Conservation (phyloP, 2,797 vertebrate genomes). For the Mormyrops attenuatus region DNA sequence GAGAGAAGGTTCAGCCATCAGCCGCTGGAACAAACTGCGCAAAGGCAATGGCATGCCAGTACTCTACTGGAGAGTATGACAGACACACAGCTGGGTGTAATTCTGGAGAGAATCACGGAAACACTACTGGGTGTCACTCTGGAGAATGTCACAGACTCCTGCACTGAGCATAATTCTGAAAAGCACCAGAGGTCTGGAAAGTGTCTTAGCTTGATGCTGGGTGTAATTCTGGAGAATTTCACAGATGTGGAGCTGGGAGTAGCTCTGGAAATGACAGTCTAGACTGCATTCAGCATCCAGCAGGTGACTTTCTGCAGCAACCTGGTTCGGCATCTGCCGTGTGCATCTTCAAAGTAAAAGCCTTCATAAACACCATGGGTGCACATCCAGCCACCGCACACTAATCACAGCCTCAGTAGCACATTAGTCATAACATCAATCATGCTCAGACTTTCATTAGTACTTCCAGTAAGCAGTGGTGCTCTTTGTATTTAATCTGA, state of each 20-base stretch:
- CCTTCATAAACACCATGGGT: neutral
- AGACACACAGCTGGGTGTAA: neutral
- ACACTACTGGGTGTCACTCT: neutral
- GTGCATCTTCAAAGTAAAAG: neutral
- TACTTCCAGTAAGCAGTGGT: neutral
- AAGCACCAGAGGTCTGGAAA: neutral
- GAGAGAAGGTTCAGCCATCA: neutral
- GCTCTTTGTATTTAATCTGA: conserved; percentile 1
- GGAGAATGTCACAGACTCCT: neutral
- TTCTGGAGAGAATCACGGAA: neutral
- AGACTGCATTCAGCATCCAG: neutral
- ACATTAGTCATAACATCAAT: conserved; percentile 7
- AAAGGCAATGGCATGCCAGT: neutral
- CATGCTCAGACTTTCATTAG: conserved; percentile 9
- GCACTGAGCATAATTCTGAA: neutral
- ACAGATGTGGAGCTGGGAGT: neutral
- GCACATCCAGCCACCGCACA: neutral
- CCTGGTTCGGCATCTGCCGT: neutral
- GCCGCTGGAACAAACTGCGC: neutral
- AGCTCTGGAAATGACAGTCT: neutral
- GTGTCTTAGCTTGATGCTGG: neutral
- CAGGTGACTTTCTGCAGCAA: neutral
- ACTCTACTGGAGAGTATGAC: neutral
- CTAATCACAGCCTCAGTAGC: neutral
- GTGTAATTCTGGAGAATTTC: neutral